These are phyloP conservation scores for Pachypanchax playfairii DNA, from an alignment of 2,113 vertebrate genomes.

Conservation along the genomic window DNA sequence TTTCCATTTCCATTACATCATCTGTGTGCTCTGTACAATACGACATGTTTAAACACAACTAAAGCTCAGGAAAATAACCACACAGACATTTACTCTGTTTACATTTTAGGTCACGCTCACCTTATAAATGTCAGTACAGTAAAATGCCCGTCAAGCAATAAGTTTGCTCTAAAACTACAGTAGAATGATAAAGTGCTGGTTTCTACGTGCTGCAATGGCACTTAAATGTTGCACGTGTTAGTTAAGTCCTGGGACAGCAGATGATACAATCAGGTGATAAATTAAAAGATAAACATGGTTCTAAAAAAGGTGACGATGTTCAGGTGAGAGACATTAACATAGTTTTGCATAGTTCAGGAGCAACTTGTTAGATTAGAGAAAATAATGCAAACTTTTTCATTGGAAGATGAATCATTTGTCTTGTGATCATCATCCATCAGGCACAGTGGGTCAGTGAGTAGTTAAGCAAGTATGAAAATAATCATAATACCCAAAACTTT, in stretches of 20 bases:
- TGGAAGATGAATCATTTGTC: no score
- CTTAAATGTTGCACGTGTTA: slow-evolving; percentile 43
- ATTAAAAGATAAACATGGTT: not conserved
- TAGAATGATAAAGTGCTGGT: slow-evolving; percentile 73
- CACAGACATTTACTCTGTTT: slow-evolving; percentile 29
- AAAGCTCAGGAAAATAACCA: slow-evolving; percentile 37
- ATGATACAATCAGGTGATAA: slow-evolving; percentile 31
- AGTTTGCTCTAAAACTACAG: slow-evolving; percentile 55
- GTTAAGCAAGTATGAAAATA: no score
- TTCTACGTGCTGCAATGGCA: slow-evolving; percentile 30
- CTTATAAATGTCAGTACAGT: slow-evolving; percentile 28
- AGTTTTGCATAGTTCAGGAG: no score
- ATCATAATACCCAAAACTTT: no score
- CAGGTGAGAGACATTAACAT: no score
- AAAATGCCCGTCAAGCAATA: slow-evolving; percentile 26
- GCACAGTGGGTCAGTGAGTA: no score
- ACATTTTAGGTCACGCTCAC: slow-evolving; percentile 10
- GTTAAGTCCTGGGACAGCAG: slow-evolving; percentile 40
- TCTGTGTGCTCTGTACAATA: slow-evolving; percentile 27
- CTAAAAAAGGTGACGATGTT: no score
- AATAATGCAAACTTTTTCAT: not conserved
- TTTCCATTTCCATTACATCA: slow-evolving; percentile 50
- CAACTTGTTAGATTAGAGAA: not conserved
- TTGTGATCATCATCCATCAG: no score
- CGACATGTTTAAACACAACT: slow-evolving; percentile 35